phyloP scores from a whole-genome alignment of 2,113 vertebrate genomes.

The Notothenia coriiceps region DNA sequence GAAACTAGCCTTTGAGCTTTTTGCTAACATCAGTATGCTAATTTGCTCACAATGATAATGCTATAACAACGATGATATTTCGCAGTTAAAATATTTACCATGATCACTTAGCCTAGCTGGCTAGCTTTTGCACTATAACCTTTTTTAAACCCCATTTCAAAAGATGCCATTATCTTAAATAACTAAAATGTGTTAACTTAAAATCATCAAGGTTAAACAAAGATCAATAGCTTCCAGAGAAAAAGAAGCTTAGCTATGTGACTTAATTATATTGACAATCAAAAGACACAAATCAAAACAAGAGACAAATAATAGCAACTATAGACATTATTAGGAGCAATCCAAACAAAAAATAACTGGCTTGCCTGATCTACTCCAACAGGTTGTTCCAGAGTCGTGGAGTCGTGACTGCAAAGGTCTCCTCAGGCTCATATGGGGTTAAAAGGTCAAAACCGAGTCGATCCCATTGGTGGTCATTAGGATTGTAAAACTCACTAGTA shows the following conservation, averaged over 20 bases:
- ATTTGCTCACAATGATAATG: neutral
- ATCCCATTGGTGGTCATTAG: neutral
- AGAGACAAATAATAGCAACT: neutral
- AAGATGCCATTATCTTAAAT: too few species aligned
- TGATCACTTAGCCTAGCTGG: neutral
- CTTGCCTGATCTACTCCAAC: neutral
- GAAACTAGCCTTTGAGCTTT: neutral
- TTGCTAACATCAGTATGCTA: too few species aligned
- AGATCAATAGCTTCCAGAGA: neutral
- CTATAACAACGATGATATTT: neutral
- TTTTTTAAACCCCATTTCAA: too few species aligned
- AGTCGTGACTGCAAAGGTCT: neutral
- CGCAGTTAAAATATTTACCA: neutral
- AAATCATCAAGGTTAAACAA: constrained; percentile 7
- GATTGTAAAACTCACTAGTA: neutral
- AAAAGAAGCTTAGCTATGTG: neutral
- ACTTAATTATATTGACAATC: constrained; percentile 3
- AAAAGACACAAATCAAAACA: neutral
- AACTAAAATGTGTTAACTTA: neutral
- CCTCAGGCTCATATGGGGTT: neutral
- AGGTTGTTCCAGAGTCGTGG: neutral
- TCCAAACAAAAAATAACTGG: neutral
- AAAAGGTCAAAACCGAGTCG: neutral
- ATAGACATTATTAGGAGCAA: neutral
- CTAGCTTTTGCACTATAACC: too few species aligned